These are phyloP conservation scores for Trisateles emortualis DNA, from an alignment of 2,888 invertebrate species.

Conservation along the genomic window DNA sequence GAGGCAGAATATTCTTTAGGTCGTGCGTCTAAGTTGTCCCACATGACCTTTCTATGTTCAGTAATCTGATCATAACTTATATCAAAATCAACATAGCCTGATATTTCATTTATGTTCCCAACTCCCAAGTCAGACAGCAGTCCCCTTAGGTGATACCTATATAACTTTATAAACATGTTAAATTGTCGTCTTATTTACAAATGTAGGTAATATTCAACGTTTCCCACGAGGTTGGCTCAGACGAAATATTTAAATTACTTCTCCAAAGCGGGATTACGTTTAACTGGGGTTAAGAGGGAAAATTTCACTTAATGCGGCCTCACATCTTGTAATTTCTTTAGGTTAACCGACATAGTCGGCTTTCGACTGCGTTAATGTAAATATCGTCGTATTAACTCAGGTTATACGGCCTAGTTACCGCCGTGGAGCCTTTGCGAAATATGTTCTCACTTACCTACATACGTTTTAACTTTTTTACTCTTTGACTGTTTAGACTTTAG, in stretches of 20 bases:
- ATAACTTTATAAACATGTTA: slow-evolving; percentile 49
- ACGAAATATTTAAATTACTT: slow-evolving; percentile 59
- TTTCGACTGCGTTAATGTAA: slow-evolving; percentile 36
- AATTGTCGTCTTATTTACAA: slow-evolving; percentile 57
- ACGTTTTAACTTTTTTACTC: not conserved
- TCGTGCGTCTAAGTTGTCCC: slow-evolving; percentile 24
- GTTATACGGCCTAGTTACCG: slow-evolving; percentile 11
- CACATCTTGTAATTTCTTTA: slow-evolving; percentile 58
- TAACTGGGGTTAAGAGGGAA: slow-evolving; percentile 55
- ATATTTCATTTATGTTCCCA: slow-evolving; percentile 33
- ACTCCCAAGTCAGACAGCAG: slow-evolving; percentile 22
- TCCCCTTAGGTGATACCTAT: slow-evolving; percentile 18
- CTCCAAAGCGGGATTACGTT: slow-evolving; percentile 56
- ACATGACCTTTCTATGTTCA: slow-evolving; percentile 22
- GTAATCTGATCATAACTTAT: slow-evolving; percentile 32
- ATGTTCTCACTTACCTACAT: not conserved
- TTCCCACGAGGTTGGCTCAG: slow-evolving; percentile 40
- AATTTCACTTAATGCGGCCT: slow-evolving; percentile 53
- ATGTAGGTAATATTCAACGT: slow-evolving; percentile 58
- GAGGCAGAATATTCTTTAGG: slow-evolving; percentile 37
- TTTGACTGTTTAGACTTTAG: not conserved
- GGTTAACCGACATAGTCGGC: slow-evolving; percentile 39
- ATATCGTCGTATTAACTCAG: slow-evolving; percentile 28
- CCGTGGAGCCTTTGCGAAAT: not conserved
- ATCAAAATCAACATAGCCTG: slow-evolving; percentile 38